Base-by-base conservation (phyloP, 2,888 invertebrate species). In the Anagyrus pseudococci region DNA sequence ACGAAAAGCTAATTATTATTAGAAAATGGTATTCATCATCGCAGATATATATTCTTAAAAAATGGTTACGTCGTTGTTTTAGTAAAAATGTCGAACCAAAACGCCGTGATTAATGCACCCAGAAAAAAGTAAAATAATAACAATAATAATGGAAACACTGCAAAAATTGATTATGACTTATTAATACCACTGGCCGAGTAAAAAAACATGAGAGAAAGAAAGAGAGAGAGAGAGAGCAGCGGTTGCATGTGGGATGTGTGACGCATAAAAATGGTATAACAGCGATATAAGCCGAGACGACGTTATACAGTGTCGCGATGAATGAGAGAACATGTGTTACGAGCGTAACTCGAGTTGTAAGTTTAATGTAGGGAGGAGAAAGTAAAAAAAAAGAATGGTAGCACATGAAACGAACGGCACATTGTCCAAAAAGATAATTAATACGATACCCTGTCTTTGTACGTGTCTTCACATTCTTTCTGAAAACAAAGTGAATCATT, bases 401-500 rank as follows among this genome's bases (percentile, higher is more conserved):
- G 80, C 79, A 80, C 80, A 79, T 80, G 77, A 80, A 80, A 79
- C 78, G 79, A 79, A 80, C 77, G 79, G 77, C 78, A 80, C 77
- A 79, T 80, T 78, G 77, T 77, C 76, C 78, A 80, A 78, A 79
- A 77, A 79, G 72, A 79, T 77, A 78, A 78, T 77, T 74, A 43
- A 85, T 85, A 85, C 85, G 82, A 85, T 89, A 89, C 89, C 89
- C 89, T 89, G 84, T 89, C 88, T 88, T 89, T 89, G 89, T 89
- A 89, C 86, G 88, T 87, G 85, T 89, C 89, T 87, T 89, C 89
- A 85, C 89, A 89, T 88, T 89, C 88, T 88, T 87, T 89, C 89
- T 89, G 89, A 87, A 88, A 89, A 88, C 83, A 80, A 80, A 80
- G 76, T 77, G 73, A 75, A 79, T 73, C 68, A 75, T 76, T 79